A percentile compares a stretch with the other conserved stretches of the same genome.
Conservation (phyloP, 2,797 vertebrate species). For the Hipposideros larvatus region DNA sequence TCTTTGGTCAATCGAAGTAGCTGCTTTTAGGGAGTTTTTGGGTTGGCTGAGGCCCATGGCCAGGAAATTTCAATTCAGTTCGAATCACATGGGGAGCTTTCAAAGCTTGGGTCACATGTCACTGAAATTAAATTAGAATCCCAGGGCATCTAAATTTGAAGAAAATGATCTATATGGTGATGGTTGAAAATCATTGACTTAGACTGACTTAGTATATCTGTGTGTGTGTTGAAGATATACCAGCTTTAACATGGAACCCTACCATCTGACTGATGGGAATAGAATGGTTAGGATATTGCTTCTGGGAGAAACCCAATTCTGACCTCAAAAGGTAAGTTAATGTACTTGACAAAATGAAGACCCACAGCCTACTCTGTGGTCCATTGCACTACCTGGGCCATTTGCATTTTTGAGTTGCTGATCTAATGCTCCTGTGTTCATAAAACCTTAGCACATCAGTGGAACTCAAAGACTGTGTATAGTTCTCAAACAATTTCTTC, state of each 20-base stretch:
- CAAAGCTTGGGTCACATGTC: background rate
- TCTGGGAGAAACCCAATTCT: background rate
- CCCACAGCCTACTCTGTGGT: background rate
- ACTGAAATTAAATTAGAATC: background rate
- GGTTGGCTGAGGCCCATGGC: background rate
- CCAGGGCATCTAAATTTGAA: background rate
- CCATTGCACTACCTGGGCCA: background rate
- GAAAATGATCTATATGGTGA: background rate
- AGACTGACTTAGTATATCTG: background rate
- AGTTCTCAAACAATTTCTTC: constrained; percentile 27
- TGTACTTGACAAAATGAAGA: background rate
- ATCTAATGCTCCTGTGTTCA: background rate
- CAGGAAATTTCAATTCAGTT: background rate
- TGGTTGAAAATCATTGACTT: background rate
- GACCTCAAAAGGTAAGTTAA: background rate
- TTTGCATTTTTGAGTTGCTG: background rate
- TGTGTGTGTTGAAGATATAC: background rate
- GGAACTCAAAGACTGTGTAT: background rate
- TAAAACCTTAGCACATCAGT: constrained; percentile 71
- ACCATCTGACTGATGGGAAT: background rate
- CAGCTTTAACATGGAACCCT: background rate
- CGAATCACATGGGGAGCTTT: background rate
- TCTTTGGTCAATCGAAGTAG: background rate
- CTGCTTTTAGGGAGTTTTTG: background rate
- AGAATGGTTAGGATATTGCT: background rate